Conservation (phyloP, 2,113 vertebrate species). For the Thamnophis sirtalis region DNA sequence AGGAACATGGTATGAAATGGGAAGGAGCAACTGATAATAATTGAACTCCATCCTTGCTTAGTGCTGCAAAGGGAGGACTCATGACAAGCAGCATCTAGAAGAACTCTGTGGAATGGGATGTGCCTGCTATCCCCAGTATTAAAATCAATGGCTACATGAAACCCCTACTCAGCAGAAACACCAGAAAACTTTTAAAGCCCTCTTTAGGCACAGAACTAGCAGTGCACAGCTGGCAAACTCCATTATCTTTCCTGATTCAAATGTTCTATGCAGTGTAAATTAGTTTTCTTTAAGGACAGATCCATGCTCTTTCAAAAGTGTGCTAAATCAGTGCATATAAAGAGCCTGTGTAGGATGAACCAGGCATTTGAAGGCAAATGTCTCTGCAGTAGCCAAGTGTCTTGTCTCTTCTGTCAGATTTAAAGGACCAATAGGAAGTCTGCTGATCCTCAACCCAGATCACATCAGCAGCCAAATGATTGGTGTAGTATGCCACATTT, state of each 20-base stretch:
- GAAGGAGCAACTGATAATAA: background rate
- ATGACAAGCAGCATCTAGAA: background rate
- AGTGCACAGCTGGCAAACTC: background rate
- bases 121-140: background rate
- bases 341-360: background rate
- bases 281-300: background rate
- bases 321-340: background rate
- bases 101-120: background rate
- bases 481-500: background rate
- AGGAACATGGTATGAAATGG: background rate
- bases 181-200: background rate
- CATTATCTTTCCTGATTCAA: background rate
- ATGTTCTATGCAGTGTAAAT: background rate
- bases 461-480: background rate
- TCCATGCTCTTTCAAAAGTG: background rate
- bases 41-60: background rate
- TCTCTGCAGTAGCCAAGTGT: background rate
- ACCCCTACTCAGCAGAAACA: background rate
- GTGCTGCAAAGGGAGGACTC: background rate
- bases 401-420: background rate
- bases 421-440: background rate
- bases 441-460: background rate
- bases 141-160: background rate
- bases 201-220: background rate
- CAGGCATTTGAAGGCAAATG: background rate